These are phyloP conservation scores for Uropetala carovei DNA, from an alignment of 2,888 invertebrate species.

Conservation along the genomic window DNA sequence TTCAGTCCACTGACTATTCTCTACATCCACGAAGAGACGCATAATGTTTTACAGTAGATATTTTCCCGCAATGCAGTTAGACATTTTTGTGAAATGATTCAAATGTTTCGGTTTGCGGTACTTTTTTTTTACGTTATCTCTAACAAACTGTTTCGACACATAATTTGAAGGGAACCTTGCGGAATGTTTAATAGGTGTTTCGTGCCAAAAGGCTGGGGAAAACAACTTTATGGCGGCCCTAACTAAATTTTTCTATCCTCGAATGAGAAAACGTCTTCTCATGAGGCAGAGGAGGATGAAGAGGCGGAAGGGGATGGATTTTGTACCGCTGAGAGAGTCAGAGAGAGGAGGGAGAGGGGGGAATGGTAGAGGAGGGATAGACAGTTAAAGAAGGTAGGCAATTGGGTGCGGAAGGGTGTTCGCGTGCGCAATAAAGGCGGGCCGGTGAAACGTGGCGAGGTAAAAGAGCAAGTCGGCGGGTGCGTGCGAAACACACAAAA, in stretches of 20 bases:
- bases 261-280: too few relatives aligned
- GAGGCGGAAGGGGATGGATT: too few relatives aligned
- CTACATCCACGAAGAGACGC: too few relatives aligned
- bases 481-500: too few relatives aligned
- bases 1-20: too few relatives aligned
- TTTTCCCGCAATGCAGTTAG: too few relatives aligned
- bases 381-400: background rate
- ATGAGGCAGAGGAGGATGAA: too few relatives aligned
- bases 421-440: slow-evolving; percentile 20
- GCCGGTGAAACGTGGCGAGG: background rate
- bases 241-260: background rate
- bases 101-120: too few relatives aligned
- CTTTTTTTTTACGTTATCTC: too few relatives aligned
- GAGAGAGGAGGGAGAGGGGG: background rate
- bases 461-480: background rate
- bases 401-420: background rate
- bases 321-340: background rate
- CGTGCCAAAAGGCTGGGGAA: slow-evolving; percentile 5
- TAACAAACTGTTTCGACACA: background rate
- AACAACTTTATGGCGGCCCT: slow-evolving; percentile 33
- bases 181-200: slow-evolving; percentile 17
- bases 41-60: too few relatives aligned
- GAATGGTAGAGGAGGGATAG: background rate
- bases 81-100: too few relatives aligned
- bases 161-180: slow-evolving; percentile 28